These are phyloP conservation scores for Callithrix jacchus DNA, from an alignment of 2,113 vertebrate genomes.

Conservation along the genomic window DNA sequence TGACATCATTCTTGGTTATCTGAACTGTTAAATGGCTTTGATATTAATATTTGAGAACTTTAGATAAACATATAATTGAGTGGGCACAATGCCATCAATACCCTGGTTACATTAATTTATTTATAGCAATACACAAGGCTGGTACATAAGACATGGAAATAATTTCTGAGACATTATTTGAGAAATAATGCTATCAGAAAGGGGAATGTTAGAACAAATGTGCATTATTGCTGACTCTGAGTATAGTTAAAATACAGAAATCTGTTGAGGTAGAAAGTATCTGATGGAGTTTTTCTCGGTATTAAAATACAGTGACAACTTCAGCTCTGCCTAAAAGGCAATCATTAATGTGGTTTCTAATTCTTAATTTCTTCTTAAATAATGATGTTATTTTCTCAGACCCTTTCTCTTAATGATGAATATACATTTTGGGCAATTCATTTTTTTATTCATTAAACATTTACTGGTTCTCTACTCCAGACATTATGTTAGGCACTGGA, in stretches of 20 bases:
- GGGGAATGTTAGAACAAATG: neutral
- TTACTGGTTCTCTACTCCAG: neutral
- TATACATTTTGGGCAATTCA: neutral
- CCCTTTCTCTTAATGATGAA: neutral
- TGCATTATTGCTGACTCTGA: neutral
- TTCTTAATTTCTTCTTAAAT: neutral
- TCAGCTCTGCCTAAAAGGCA: neutral
- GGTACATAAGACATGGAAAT: neutral
- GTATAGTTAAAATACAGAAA: neutral
- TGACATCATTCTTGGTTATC: neutral
- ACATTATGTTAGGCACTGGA: neutral
- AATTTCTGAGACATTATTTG: neutral
- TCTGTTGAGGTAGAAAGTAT: neutral
- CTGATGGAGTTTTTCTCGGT: neutral
- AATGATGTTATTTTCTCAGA: neutral
- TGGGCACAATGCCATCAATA: neutral
- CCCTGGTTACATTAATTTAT: neutral
- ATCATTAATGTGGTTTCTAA: neutral
- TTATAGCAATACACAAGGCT: neutral
- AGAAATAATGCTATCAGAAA: neutral
- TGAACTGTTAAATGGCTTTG: neutral
- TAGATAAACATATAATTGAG: neutral
- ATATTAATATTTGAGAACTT: neutral
- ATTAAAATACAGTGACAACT: neutral
- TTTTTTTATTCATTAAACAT: neutral